Base-by-base conservation (phyloP, 1,140 invertebrate genomes). In the Drosophila cardini region DNA sequence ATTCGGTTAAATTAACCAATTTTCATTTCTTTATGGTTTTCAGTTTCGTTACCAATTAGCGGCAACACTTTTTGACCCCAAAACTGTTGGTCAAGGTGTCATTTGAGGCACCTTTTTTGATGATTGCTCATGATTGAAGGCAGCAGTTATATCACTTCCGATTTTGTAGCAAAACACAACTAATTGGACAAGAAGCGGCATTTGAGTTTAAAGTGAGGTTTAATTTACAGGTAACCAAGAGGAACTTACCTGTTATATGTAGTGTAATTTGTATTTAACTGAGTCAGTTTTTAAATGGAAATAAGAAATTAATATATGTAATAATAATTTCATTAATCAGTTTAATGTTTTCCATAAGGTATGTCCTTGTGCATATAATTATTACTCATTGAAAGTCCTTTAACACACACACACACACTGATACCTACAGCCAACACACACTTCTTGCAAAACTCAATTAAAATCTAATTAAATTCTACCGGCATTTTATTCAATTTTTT, bases 401-500 rank as follows among this genome's bases (percentile, higher is more conserved):
- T 26, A 26, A 26, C 21, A 26, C 21, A 26, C 21, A 26, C 21
- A 26, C 21, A 26, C 21, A 26, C n/a, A n/a, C n/a, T n/a, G n/a
- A n/a, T n/a, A n/a, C n/a, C n/a, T n/a, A n/a, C n/a, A n/a, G n/a
- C n/a, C n/a, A n/a, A n/a, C n/a, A 8, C 48, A 53, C 56, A 65
- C 48, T 69, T 16, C 63, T 70, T 63, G 71, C 57, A 58, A 74
- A 86, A 86, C 78, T 78, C 83, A 86, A 86, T 86, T 86, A 86
- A 89, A 86, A 89, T 89, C 72, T 86, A 86, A 86, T 86, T 86
- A 86, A 86, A 86, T 89, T 86, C 84, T 74, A 83, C 83, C 76
- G 84, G 79, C 76, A 86, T 83, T 87, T 86, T 76, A 86, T 86
- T 79, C 69, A 86, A 86, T 26, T 83, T 77, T 77, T 85, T 87